phyloP scores from a whole-genome alignment of 1,140 invertebrate genomes.

The Drosophila seguyi region DNA sequence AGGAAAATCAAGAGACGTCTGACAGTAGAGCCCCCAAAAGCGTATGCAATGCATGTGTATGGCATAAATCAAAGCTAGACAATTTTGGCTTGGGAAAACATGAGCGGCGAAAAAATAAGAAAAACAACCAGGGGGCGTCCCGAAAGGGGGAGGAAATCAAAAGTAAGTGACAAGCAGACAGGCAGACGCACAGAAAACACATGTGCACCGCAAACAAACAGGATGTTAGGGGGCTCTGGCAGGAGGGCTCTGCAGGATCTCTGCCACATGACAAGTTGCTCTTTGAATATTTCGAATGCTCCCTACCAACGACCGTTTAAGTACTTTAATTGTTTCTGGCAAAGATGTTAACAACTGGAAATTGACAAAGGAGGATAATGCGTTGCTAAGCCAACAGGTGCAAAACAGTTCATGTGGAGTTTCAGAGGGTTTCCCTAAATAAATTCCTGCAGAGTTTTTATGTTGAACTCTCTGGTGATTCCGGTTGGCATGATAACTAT shows the following conservation, averaged over 20 bases:
- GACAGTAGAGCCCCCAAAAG: slow-evolving; percentile 66
- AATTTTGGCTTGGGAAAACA: slow-evolving; percentile 78
- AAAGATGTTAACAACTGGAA: slow-evolving; percentile 43
- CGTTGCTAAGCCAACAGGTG: background rate
- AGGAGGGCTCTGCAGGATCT: slow-evolving; percentile 7
- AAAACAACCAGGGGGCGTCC: slow-evolving; percentile 33
- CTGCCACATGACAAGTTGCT: slow-evolving; percentile 58
- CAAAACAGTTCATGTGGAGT: background rate
- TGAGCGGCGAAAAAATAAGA: slow-evolving; percentile 55
- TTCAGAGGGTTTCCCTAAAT: background rate
- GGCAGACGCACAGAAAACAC: slow-evolving; percentile 79
- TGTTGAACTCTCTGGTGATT: background rate
- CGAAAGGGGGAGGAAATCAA: slow-evolving; percentile 70
- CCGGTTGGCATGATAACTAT: background rate
- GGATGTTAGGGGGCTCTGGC: slow-evolving; percentile 14
- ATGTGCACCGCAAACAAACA: slow-evolving; percentile 80
- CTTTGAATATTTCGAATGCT: slow-evolving; percentile 68
- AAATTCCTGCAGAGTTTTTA: background rate
- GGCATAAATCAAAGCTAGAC: slow-evolving; percentile 83
- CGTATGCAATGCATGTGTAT: slow-evolving; percentile 81
- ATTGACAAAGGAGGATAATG: background rate
- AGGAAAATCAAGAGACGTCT: slow-evolving; percentile 62
- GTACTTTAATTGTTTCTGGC: slow-evolving; percentile 70
- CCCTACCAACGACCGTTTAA: slow-evolving; percentile 46
- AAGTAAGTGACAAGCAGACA: slow-evolving; percentile 81